phyloP scores from a whole-genome alignment of 2,888 invertebrate species.

The Troilus luridus region DNA sequence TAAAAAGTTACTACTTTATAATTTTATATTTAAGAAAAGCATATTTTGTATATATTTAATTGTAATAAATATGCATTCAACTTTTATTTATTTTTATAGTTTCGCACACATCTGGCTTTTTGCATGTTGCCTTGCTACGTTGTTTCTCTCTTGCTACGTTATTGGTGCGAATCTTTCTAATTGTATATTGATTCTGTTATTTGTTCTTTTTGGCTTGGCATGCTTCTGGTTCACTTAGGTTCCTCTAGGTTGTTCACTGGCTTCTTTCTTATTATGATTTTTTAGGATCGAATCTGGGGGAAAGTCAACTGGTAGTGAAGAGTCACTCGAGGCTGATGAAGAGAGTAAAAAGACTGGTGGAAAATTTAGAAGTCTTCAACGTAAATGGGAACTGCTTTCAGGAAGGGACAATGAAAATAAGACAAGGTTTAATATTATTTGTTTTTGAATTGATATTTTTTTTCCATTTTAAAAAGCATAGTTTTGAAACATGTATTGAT shows the following conservation, averaged over 20 bases:
- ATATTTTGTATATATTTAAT: not conserved
- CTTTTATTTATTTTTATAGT: not conserved
- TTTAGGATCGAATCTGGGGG: conserved; percentile 64
- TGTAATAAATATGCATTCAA: not conserved
- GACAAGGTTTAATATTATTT: conserved; percentile 26
- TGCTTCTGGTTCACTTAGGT: not conserved
- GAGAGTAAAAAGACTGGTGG: conserved; percentile 73
- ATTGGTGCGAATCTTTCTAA: not conserved
- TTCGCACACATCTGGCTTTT: not conserved
- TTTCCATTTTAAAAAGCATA: not conserved
- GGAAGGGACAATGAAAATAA: conserved; percentile 68
- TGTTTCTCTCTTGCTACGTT: not conserved
- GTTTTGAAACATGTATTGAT: not conserved
- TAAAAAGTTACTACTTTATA: not conserved
- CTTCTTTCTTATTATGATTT: conserved; percentile 58
- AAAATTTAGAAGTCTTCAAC: conserved; percentile 82
- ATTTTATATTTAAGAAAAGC: not conserved
- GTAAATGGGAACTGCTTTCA: conserved; percentile 86
- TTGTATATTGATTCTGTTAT: not conserved
- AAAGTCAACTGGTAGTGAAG: conserved; percentile 62
- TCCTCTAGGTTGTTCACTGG: conserved; percentile 28
- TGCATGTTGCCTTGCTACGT: not conserved
- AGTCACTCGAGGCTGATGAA: conserved; percentile 62
- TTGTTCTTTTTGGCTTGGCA: not conserved
- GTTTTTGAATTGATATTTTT: not conserved